Evolutionary conservation across 2,888 invertebrate species (phyloP).

Genomic region (Drosophila mayaguana): DNA sequence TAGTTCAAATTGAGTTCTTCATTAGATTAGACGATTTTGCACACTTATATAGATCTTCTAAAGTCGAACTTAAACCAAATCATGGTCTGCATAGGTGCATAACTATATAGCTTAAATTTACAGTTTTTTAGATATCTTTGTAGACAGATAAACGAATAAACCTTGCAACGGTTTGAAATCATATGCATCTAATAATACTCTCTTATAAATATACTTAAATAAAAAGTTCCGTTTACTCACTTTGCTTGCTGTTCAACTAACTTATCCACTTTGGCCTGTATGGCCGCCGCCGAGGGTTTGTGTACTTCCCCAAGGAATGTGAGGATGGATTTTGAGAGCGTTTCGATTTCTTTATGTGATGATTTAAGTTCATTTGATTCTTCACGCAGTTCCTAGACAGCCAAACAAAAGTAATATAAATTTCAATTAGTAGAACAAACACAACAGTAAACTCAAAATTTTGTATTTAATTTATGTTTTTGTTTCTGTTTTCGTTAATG

Average conservation of each 20-base stretch:
- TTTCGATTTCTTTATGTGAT: slow-evolving; percentile 88
- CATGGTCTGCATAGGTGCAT: too few species aligned
- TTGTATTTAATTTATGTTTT: background rate
- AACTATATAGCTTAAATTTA: too few species aligned
- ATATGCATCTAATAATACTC: background rate
- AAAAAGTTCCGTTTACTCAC: slow-evolving; percentile 84
- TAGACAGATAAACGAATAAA: too few species aligned
- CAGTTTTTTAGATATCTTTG: too few species aligned
- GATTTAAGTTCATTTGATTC: slow-evolving; percentile 90
- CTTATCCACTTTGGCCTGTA: slow-evolving; percentile 89
- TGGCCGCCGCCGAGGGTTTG: slow-evolving; percentile 89
- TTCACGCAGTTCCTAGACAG: slow-evolving; percentile 89
- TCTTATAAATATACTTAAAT: background rate
- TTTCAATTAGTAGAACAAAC: slow-evolving; percentile 23
- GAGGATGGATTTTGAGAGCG: slow-evolving; percentile 90
- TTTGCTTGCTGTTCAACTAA: slow-evolving; percentile 89
- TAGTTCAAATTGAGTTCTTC: background rate
- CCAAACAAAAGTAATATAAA: slow-evolving; percentile 16
- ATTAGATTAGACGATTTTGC: background rate
- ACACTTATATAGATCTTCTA: background rate
- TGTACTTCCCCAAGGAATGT: slow-evolving; percentile 89
- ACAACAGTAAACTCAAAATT: slow-evolving; percentile 7
- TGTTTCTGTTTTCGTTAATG: background rate
- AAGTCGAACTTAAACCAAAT: background rate
- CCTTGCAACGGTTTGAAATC: background rate